Percentiles rank a stretch among this genome's conserved stretches.
phyloP scores from a whole-genome alignment of 2,113 vertebrate genomes.

The Nibea coibor region DNA sequence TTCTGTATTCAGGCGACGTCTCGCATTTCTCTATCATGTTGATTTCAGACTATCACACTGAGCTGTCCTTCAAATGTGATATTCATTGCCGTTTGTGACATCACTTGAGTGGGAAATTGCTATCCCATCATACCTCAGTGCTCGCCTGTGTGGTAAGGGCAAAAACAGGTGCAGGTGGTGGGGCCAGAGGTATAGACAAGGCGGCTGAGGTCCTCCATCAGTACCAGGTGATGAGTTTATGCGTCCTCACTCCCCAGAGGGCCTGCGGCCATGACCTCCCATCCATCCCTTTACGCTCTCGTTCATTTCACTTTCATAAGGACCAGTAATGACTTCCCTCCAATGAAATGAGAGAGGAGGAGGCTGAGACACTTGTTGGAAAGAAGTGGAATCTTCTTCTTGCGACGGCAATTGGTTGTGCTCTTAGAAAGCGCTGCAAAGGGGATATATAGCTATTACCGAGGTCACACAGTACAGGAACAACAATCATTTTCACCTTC shows the following conservation, averaged over 20 bases:
- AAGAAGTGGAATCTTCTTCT: conserved; percentile 75
- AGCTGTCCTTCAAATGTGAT: conserved; percentile 48
- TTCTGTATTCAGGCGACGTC: conserved; percentile 14
- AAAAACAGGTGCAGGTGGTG: conserved; percentile 70
- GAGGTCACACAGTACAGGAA: conserved; percentile 60
- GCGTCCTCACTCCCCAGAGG: conserved; percentile 86
- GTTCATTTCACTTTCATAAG: conserved; percentile 94
- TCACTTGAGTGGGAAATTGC: conserved; percentile 65
- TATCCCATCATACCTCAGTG: conserved; percentile 22
- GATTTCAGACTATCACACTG: conserved; percentile 37
- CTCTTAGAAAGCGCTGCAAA: conserved; percentile 39
- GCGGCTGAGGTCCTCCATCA: conserved; percentile 70
- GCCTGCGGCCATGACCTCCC: conserved; percentile 85
- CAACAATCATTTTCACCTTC: conserved; percentile 72
- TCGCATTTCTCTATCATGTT: conserved; percentile 34
- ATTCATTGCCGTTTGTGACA: conserved; percentile 50
- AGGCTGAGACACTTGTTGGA: conserved; percentile 86
- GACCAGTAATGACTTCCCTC: conserved; percentile 90
- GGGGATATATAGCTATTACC: conserved; percentile 61
- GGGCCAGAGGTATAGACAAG: conserved; percentile 62
- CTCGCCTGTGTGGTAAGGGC: conserved; percentile 32
- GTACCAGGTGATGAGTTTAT: conserved; percentile 91
- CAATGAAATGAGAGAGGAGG: conserved; percentile 60
- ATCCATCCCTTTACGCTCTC: conserved; percentile 87
- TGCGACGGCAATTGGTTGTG: conserved; percentile 32